Evolutionary conservation across 2,797 vertebrate species (phyloP).

Genomic region (Syngnathus acus): DNA sequence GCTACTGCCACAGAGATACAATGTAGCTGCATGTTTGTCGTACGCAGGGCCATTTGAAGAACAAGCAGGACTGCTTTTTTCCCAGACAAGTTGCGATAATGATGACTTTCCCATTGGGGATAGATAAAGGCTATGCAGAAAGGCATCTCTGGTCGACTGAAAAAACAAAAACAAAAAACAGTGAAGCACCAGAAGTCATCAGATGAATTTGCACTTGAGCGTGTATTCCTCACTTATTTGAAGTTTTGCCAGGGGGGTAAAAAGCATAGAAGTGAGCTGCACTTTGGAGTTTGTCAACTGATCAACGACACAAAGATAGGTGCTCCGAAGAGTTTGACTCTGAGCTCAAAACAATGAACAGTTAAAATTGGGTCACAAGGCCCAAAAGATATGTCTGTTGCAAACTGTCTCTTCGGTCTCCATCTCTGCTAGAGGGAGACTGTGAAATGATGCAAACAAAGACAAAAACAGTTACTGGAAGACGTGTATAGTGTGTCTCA

Average conservation of each 20-base stretch:
- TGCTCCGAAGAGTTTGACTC: conserved; percentile 23
- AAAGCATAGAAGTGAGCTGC: conserved; percentile 23
- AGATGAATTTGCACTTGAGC: conserved; percentile 46
- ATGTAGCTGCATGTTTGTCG: conserved; percentile 20
- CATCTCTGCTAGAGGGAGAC: conserved; percentile 10
- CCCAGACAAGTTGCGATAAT: conserved; percentile 44
- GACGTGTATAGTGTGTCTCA: conserved; percentile 23
- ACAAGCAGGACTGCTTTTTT: conserved; percentile 15
- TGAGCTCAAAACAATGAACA: conserved; percentile 39
- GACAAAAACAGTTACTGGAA: conserved; percentile 24
- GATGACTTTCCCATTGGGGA: conserved; percentile 24
- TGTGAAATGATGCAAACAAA: conserved; percentile 22
- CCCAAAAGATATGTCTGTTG: conserved; percentile 43
- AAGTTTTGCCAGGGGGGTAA: conserved; percentile 2
- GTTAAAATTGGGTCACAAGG: conserved; percentile 40
- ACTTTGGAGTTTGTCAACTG: conserved; percentile 19
- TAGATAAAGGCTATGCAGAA: conserved; percentile 16
- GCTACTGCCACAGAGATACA: not conserved
- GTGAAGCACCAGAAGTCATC: conserved; percentile 44
- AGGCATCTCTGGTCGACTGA: conserved; percentile 15
- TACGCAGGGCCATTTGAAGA: conserved; percentile 27
- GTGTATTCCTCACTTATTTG: conserved; percentile 34
- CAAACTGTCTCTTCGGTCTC: conserved; percentile 39
- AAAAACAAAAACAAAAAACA: conserved; percentile 20
- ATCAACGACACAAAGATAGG: conserved; percentile 19